These are phyloP conservation scores for Drosophila trichaetosa DNA, from an alignment of 2,888 invertebrate species.

Conservation along the genomic window DNA sequence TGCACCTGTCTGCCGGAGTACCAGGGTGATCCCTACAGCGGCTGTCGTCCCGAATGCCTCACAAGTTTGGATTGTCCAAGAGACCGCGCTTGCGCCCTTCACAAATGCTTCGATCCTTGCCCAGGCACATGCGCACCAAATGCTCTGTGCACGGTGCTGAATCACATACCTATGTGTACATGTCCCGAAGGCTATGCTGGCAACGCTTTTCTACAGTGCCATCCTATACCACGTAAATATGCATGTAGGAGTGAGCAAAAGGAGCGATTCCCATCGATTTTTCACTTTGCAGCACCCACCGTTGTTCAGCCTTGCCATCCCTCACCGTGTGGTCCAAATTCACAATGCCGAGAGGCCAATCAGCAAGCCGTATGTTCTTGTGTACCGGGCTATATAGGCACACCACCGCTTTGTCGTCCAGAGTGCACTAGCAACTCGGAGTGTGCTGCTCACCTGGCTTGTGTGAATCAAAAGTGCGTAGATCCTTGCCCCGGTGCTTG, in stretches of 20 bases:
- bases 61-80: constrained; percentile 90
- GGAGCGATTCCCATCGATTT: not conserved
- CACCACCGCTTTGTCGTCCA: constrained; percentile 91
- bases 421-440: constrained; percentile 90
- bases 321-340: constrained; percentile 91
- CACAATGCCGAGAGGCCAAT: constrained; percentile 90
- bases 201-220: constrained; percentile 89
- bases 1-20: constrained; percentile 87
- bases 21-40: constrained; percentile 90
- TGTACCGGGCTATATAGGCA: constrained; percentile 88
- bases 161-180: constrained; percentile 91
- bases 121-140: constrained; percentile 91
- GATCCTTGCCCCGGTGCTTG: constrained; percentile 89
- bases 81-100: constrained; percentile 89
- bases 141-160: constrained; percentile 91
- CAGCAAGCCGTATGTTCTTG: constrained; percentile 91
- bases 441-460: constrained; percentile 88
- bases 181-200: constrained; percentile 90
- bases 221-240: constrained; percentile 83
- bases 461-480: constrained; percentile 89
- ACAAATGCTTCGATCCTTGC: constrained; percentile 92
- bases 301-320: constrained; percentile 86
- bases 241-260: not conserved
- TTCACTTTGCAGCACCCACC: constrained; percentile 77
- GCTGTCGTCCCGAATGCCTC: constrained; percentile 93